phyloP scores from a whole-genome alignment of 2,888 invertebrate species.

The Drosophila demipolita region DNA sequence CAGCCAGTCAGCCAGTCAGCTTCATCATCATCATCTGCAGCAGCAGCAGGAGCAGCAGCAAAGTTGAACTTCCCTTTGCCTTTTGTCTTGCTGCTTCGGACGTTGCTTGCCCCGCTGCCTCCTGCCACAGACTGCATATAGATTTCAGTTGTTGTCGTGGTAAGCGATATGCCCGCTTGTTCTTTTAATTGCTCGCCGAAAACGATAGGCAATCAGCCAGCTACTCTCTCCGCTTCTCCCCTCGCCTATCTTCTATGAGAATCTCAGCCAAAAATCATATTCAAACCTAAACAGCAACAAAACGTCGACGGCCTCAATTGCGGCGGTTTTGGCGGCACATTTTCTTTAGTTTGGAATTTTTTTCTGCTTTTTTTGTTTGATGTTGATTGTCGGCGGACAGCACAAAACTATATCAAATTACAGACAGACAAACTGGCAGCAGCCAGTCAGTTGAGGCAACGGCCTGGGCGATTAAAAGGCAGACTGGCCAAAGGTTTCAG shows the following conservation, averaged over 20 bases:
- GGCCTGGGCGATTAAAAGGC: background rate
- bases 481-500: constrained; percentile 7
- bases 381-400: constrained; percentile 73
- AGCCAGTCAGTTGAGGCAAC: constrained; percentile 10
- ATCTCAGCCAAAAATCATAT: background rate
- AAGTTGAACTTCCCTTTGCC: constrained; percentile 55
- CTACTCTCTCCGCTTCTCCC: constrained; percentile 2
- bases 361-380: constrained; percentile 23
- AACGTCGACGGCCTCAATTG: constrained; percentile 41
- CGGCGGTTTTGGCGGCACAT: constrained; percentile 74
- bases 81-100: constrained; percentile 36
- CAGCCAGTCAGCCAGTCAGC: constrained; percentile 36
- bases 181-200: constrained; percentile 80
- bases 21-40: constrained; percentile 18
- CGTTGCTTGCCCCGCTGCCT: constrained; percentile 6
- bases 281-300: constrained; percentile 42
- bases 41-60: background rate
- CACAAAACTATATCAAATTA: constrained; percentile 76
- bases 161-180: constrained; percentile 80
- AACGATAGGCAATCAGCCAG: constrained; percentile 77
- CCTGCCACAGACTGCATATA: constrained; percentile 58
- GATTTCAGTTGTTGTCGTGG: constrained; percentile 68
- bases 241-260: background rate
- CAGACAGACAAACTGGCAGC: constrained; percentile 28
- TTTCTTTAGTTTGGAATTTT: constrained; percentile 11